Conservation (phyloP, 2,797 vertebrate species). For the Anguilla marmorata region DNA sequence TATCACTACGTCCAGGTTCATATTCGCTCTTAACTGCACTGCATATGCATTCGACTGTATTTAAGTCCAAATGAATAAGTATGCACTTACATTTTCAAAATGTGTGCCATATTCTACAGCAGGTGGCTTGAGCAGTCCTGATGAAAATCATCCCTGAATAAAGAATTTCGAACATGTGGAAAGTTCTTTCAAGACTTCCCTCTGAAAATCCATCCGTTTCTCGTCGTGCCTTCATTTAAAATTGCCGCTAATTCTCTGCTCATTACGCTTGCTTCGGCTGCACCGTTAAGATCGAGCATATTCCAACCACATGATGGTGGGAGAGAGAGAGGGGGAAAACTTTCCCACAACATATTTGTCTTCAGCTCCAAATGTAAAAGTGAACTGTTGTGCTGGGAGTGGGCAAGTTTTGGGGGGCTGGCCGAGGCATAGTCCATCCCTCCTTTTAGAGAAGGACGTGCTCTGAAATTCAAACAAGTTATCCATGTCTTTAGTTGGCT, state of each 20-base stretch:
- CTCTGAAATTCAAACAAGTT: conserved; percentile 93
- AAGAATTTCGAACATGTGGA: conserved; percentile 35
- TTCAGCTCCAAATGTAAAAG: conserved; percentile 79
- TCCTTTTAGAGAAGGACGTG: conserved; percentile 91
- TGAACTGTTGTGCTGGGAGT: conserved; percentile 80
- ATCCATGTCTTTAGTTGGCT: conserved; percentile 90
- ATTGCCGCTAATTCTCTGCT: conserved; percentile 76
- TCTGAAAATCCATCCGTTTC: conserved; percentile 60
- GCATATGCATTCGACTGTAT: not conserved
- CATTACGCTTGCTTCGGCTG: conserved; percentile 70
- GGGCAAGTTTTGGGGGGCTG: conserved; percentile 80
- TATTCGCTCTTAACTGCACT: not conserved
- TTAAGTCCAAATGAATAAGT: conserved; percentile 48
- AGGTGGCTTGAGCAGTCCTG: conserved; percentile 28
- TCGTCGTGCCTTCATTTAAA: conserved; percentile 71
- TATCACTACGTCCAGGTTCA: not conserved
- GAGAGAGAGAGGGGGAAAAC: conserved; percentile 53
- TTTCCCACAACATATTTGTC: conserved; percentile 75
- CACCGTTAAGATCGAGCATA: conserved; percentile 70
- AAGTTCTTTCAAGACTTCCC: conserved; percentile 39
- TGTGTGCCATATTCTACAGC: conserved; percentile 36
- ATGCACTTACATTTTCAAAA: conserved; percentile 70
- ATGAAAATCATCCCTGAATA: conserved; percentile 57
- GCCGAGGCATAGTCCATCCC: conserved; percentile 84
- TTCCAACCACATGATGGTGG: conserved; percentile 68